Percentiles rank a stretch among this genome's conserved stretches.
Conservation (phyloP, 2,888 invertebrate species). For the Athalia cordata region DNA sequence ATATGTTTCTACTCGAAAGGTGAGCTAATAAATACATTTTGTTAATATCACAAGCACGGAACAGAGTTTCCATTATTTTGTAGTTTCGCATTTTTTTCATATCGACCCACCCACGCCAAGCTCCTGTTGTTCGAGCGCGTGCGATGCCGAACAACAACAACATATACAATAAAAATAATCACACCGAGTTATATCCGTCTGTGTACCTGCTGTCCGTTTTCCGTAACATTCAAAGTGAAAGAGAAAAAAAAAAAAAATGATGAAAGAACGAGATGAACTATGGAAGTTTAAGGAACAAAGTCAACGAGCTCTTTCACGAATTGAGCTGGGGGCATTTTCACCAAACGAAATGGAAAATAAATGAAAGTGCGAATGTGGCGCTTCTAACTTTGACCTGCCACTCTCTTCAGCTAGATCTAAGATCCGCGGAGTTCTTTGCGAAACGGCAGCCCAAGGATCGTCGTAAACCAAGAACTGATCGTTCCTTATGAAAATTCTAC, state of each 20-base stretch:
- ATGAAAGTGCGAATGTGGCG: not conserved
- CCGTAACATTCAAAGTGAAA: too few relatives aligned
- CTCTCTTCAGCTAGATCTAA: slow-evolving; percentile 6
- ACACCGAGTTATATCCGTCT: too few relatives aligned
- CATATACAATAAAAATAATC: too few relatives aligned
- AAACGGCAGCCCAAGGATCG: not conserved
- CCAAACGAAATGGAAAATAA: not conserved
- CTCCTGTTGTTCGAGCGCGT: too few relatives aligned
- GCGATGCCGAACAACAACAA: too few relatives aligned
- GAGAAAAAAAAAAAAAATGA: not conserved
- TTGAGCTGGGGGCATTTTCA: not conserved
- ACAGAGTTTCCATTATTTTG: too few relatives aligned
- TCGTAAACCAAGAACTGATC: slow-evolving; percentile 42
- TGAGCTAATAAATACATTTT: not conserved
- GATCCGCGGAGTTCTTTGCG: not conserved
- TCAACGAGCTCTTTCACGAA: not conserved
- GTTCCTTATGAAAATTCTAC: slow-evolving; percentile 30
- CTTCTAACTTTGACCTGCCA: slow-evolving; percentile 3
- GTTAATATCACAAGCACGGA: not conserved
- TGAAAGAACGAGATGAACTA: not conserved
- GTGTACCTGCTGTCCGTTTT: too few relatives aligned
- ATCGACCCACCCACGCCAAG: not conserved
- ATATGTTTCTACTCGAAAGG: slow-evolving; percentile 6
- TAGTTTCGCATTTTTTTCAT: not conserved
- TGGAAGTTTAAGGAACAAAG: not conserved